These are phyloP conservation scores for Macrobrachium rosenbergii DNA, from an alignment of 1,140 invertebrate genomes.

Conservation along the genomic window DNA sequence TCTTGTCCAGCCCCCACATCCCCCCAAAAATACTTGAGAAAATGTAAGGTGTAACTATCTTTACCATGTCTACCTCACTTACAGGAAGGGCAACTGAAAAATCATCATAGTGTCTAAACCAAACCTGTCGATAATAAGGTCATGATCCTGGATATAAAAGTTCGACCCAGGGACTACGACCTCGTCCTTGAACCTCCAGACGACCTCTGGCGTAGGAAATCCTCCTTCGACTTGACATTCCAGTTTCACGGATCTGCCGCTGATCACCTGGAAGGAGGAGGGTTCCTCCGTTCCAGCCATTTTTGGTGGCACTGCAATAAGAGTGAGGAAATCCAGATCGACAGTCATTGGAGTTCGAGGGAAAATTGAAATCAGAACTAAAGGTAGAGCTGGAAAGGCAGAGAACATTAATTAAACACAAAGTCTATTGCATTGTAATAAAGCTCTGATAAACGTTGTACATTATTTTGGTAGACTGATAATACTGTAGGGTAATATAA, in stretches of 20 bases:
- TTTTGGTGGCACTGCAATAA: slow-evolving; percentile 32
- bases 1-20: no score
- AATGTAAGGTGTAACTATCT: no score
- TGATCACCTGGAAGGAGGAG: not conserved
- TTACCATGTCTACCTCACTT: no score
- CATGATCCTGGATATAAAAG: slow-evolving; percentile 48
- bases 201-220: slow-evolving; percentile 53
- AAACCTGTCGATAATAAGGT: slow-evolving; percentile 46
- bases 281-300: slow-evolving; percentile 20
- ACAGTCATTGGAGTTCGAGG: not conserved
- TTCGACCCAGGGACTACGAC: slow-evolving; percentile 60
- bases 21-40: no score
- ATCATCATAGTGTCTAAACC: slow-evolving; percentile 65
- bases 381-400: not conserved
- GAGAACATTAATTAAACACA: no score
- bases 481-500: no score
- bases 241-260: slow-evolving; percentile 28
- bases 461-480: no score
- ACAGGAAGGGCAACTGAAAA: no score
- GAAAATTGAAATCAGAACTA: no score
- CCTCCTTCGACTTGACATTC: slow-evolving; percentile 40
- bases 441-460: no score
- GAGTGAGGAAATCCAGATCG: not conserved
- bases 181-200: slow-evolving; percentile 66
- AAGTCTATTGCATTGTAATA: no score